Conservation (phyloP, 1,140 invertebrate species). For the Caerostris extrusa region DNA sequence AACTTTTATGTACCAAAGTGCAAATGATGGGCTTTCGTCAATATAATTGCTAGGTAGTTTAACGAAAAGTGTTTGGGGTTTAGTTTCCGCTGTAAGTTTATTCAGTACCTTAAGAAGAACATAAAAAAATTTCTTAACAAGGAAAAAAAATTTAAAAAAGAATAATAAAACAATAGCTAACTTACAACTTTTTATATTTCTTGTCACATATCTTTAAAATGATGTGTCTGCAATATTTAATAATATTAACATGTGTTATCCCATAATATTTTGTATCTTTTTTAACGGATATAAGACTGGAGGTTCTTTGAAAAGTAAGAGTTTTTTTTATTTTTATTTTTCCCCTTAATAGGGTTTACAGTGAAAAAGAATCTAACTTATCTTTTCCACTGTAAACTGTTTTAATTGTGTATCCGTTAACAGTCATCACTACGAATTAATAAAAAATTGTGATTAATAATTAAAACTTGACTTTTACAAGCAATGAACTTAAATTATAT, state of each 20-base stretch:
- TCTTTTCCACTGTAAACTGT: no score
- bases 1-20: neutral
- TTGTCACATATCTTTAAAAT: neutral
- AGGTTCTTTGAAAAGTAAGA: neutral
- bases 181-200: neutral
- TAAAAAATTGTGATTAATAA: no score
- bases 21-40: neutral
- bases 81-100: neutral
- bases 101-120: neutral
- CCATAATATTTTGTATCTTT: neutral
- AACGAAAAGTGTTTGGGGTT: neutral
- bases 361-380: no score
- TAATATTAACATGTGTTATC: neutral
- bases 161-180: neutral
- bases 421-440: no score
- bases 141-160: neutral
- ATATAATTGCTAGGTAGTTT: neutral
- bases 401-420: no score
- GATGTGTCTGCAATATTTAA: neutral
- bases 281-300: neutral
- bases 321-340: neutral
- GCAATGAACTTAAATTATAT: no score
- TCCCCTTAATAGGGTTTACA: no score
- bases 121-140: neutral
- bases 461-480: no score